Evolutionary conservation across 2,888 invertebrate species (phyloP), one percentile per base, ranked within the genome.

Genomic region (Romanomermis culicivorax): DNA sequence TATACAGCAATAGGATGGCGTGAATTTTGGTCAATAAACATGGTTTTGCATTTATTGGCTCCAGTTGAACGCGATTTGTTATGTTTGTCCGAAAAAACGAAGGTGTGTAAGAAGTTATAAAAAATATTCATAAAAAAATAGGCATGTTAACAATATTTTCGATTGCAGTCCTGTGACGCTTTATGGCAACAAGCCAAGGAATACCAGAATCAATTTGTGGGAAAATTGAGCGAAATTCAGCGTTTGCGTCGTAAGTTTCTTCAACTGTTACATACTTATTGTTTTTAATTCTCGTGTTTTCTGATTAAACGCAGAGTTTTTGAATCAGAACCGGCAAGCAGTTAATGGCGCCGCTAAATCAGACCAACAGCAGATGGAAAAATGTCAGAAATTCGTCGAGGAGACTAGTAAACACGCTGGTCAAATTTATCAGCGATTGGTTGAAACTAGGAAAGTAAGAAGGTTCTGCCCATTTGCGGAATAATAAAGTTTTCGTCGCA

Each of bases 141-240:
- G n/a, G n/a, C n/a, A n/a, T n/a, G n/a, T n/a, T n/a, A n/a, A n/a
- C n/a, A n/a, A 17, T 36, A 11, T 50, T 52, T 45, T 45, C 14
- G 11, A 29, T 36, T 36, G 14, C 30, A 55, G 55, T 29, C 30
- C 7, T 42, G 53, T 23, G 54, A 54, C 20, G 26, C 20, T 17
- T 29, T 56, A 27, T 56, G 42, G 24, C 23, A 54, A 11, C 42
- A 54, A 3, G 36, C 26, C 29, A 56, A 56, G 26, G 54, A 56
- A 24, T 2, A 24, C 1, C 56, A 56, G 29, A 48, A 25, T 2
- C 56, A 54, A 26, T 56, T 56, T 30, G 42, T 56, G 2, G 52
- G 50, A 23, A 54, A 54, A 2, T 23, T 56, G 17, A 48, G 23
- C 4, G 54, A 51, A n/a, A 45, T 56, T 43, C 56, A 56, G 29